Evolutionary conservation across 2,113 vertebrate species (phyloP).

Genomic region (Pachypanchax playfairii): DNA sequence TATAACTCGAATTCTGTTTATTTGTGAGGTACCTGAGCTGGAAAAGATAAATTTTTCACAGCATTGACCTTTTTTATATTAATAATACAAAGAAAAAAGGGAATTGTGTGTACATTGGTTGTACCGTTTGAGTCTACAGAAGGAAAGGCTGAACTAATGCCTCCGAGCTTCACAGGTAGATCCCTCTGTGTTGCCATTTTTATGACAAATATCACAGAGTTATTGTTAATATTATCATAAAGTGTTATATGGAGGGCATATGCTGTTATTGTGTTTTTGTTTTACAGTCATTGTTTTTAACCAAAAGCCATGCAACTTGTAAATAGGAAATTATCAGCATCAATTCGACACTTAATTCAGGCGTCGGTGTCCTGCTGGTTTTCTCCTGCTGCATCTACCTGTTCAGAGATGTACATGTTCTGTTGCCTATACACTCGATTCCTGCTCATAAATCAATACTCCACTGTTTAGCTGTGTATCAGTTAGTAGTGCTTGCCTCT

Average conservation of each 20-base stretch:
- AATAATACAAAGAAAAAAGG: not conserved
- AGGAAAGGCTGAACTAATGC: not conserved
- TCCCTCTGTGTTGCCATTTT: not conserved
- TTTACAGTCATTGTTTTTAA: not conserved
- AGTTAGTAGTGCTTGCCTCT: not conserved
- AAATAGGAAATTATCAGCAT: not conserved
- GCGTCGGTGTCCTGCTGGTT: not conserved
- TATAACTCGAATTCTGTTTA: not conserved
- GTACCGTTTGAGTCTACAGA: not conserved
- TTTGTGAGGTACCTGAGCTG: not conserved
- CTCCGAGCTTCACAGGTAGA: not conserved
- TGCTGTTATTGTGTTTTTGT: not conserved
- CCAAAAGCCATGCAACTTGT: not conserved
- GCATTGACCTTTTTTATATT: not conserved
- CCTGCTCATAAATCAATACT: conserved; percentile 24
- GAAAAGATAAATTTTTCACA: not conserved
- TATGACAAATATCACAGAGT: not conserved
- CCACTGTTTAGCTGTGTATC: conserved; percentile 24
- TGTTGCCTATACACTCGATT: conserved; percentile 16
- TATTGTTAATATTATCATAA: not conserved
- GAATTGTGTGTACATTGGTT: not conserved
- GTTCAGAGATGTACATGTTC: conserved; percentile 21
- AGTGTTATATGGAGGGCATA: not conserved
- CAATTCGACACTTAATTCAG: not conserved
- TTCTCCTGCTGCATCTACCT: conserved; percentile 28